These are phyloP conservation scores for Epicampocera succincta DNA, from an alignment of 2,888 invertebrate genomes.

Conservation along the genomic window DNA sequence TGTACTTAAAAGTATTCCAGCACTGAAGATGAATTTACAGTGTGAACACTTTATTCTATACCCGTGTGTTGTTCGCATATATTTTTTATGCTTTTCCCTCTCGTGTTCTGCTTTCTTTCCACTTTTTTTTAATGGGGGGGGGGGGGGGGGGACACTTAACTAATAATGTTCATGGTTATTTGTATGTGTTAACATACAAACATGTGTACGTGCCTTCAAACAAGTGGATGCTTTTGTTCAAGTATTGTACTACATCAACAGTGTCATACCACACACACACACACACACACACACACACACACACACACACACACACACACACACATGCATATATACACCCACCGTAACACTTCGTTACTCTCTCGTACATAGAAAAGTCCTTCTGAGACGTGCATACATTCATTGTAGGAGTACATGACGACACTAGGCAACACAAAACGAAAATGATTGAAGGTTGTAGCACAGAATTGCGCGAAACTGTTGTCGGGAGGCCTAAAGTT, in stretches of 20 bases:
- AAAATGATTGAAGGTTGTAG: too few species aligned
- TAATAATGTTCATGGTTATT: constrained; percentile 37
- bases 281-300: too few species aligned
- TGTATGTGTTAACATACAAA: constrained; percentile 8
- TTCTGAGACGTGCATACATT: not conserved
- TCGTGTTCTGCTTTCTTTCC: not conserved
- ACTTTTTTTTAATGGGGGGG: too few species aligned
- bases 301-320: too few species aligned
- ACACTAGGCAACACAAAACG: too few species aligned
- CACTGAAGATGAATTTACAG: constrained; percentile 34
- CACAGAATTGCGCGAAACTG: too few species aligned
- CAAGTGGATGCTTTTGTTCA: constrained; percentile 36
- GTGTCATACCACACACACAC: too few species aligned
- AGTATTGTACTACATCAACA: constrained; percentile 6
- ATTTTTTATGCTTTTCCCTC: not conserved
- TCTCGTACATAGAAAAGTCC: not conserved
- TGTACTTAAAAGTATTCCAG: not conserved
- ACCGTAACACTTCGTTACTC: not conserved
- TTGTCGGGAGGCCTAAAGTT: too few species aligned
- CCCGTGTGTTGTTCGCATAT: not conserved
- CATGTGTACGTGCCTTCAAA: not conserved
- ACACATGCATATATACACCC: not conserved
- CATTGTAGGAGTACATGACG: too few species aligned
- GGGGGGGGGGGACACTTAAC: constrained; percentile 53
- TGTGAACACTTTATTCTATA: not conserved